Percentiles rank a stretch among this genome's conserved stretches.
Conservation (phyloP, 2,888 invertebrate genomes). For the Drosophila heteroneura region DNA sequence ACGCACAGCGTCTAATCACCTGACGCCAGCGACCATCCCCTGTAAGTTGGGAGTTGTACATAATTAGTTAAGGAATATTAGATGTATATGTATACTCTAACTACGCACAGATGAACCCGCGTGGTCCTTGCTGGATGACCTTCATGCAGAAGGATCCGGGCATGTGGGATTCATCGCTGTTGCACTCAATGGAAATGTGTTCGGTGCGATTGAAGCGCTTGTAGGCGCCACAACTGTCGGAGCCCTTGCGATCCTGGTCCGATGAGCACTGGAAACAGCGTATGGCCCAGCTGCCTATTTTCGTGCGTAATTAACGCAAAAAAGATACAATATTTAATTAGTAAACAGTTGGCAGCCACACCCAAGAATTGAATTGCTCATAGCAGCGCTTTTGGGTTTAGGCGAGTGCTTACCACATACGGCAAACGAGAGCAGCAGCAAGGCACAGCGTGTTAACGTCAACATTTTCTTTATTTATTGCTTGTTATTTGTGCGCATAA, state of each 20-base stretch:
- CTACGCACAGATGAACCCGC: conserved; percentile 96
- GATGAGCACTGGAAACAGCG: conserved; percentile 98
- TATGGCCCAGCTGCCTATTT: conserved; percentile 87
- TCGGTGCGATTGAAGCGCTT: conserved; percentile 92
- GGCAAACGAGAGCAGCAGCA: conserved; percentile 54
- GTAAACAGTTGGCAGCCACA: conserved; percentile 60
- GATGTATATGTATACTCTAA: too few relatives aligned
- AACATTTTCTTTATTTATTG: conserved; percentile 36
- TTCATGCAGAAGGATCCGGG: conserved; percentile 99
- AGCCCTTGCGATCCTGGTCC: conserved; percentile 90
- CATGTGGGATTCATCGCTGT: conserved; percentile 96
- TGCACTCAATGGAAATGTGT: conserved; percentile 96
- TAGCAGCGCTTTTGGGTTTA: background rate
- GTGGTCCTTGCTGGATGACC: conserved; percentile 96
- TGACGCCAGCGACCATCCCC: conserved; percentile 98
- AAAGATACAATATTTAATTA: conserved; percentile 27
- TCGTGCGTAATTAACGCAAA: conserved; percentile 5
- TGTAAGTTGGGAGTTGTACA: conserved; percentile 79
- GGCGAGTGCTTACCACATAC: conserved; percentile 51
- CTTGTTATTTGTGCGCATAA: conserved; percentile 8
- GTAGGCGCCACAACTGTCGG: conserved; percentile 96
- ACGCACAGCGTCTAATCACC: conserved; percentile 95
- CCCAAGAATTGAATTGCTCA: conserved; percentile 39
- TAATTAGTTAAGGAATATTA: background rate
- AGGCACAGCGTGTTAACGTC: conserved; percentile 45